These are phyloP conservation scores for Karalla daura DNA, from an alignment of 2,797 vertebrate species.

Conservation along the genomic window DNA sequence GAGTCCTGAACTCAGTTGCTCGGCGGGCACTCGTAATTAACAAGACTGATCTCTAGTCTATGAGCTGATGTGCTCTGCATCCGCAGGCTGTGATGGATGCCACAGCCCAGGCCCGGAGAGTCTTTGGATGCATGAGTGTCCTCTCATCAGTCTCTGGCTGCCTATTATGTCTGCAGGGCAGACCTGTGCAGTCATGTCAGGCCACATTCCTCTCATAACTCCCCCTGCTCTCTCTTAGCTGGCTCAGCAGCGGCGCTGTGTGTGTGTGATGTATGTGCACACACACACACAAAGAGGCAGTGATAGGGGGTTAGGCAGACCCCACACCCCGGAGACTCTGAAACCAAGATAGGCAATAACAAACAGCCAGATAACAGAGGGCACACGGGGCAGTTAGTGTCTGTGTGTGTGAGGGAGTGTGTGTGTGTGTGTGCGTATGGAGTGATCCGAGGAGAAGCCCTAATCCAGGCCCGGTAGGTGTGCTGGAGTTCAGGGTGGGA, in stretches of 20 bases:
- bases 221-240: conserved; percentile 40
- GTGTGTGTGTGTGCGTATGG: conserved; percentile 14
- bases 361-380: conserved; percentile 32
- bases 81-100: not conserved
- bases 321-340: not conserved
- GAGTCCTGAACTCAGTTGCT: not conserved
- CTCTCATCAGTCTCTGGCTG: conserved; percentile 26
- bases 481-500: conserved; percentile 38
- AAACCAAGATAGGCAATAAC: conserved; percentile 35
- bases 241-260: conserved; percentile 38
- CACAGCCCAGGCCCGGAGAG: conserved; percentile 10
- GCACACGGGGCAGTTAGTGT: conserved; percentile 19
- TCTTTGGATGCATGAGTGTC: not conserved
- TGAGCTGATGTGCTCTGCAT: not conserved
- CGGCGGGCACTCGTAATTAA: not conserved
- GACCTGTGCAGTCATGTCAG: conserved; percentile 71
- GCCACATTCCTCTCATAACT: conserved; percentile 73
- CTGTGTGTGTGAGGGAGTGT: not conserved
- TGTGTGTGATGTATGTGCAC: conserved; percentile 4
- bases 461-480: conserved; percentile 20
- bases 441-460: conserved; percentile 28
- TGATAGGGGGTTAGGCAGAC: conserved; percentile 18
- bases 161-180: conserved; percentile 43
- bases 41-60: not conserved
- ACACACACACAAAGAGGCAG: conserved; percentile 12